Evolutionary conservation across 2,797 vertebrate species (phyloP), one percentile per base, ranked within the genome.

Genomic region (Sebastes variabilis): DNA sequence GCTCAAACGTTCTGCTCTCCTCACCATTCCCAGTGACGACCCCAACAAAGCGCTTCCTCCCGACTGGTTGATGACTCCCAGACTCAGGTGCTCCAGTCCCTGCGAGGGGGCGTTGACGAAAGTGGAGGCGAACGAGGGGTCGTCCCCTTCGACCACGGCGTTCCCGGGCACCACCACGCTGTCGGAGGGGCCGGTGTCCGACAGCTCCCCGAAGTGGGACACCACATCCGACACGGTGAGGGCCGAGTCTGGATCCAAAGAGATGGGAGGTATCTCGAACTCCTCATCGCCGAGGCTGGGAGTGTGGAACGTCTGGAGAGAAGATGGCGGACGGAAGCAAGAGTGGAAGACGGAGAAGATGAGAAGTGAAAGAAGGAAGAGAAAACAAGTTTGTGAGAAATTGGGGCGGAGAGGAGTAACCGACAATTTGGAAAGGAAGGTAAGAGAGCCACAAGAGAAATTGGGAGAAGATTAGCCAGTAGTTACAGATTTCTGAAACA

Each of bases 231-330:
- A 96, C 58, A 97, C 97, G 4, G 96, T 95, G 87, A 98, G 94
- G 1, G 97, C 92, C 0, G 97, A 96, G 92, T 98, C 97, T 0
- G 97, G 96, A 71, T 98, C 97, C 93, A 98, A 80, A 0, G 97
- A 96, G 86, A 98, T 98, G 81, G 97, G 97, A 0, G 98, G 97
- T 61, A 99, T 98, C 94, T 98, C 97, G n/a, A 98, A 98, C 89
- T 98, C 97, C 84, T 98, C 97, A 94, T 98, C 97, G 4, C 97
- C 97, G 58, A 98, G 91, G 90, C 96, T 98, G 66, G 97, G 97
- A 0, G 97, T 98, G 94, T 98, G 97, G 92, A 98, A 98, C 0
- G 97, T 98, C 97, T 96, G 85, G 8, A 22, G 69, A 52, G 77
- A 11, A 30, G 10, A n/a, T 1, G 36, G 18, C 4, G 2, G 64